phyloP scores from a whole-genome alignment of 2,888 invertebrate species.

The Melanchra persicariae region DNA sequence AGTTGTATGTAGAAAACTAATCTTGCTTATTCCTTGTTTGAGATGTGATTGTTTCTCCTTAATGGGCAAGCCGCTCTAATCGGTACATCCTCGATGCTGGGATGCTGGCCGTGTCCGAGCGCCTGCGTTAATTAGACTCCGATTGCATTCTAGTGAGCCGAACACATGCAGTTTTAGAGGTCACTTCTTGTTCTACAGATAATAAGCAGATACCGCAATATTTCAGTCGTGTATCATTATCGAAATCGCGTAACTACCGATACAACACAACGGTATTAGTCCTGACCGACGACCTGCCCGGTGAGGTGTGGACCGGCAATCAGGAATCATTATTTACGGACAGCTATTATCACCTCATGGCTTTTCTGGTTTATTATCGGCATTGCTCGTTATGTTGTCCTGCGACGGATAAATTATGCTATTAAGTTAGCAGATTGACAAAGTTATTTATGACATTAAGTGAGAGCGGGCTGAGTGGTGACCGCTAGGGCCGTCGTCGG shows the following conservation, averaged over 20 bases:
- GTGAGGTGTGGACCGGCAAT: conserved; percentile 87
- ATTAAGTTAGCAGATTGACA: conserved; percentile 91
- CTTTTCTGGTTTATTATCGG: conserved; percentile 90
- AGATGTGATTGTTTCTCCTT: conserved; percentile 89
- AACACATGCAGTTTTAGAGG: conserved; percentile 78
- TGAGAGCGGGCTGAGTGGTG: conserved; percentile 85
- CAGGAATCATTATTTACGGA: conserved; percentile 90
- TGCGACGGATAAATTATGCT: conserved; percentile 90
- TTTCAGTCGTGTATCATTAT: conserved; percentile 60
- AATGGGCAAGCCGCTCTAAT: conserved; percentile 85
- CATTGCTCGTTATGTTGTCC: conserved; percentile 90
- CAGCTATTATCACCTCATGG: conserved; percentile 90
- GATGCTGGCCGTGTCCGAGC: conserved; percentile 79
- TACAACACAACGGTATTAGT: conserved; percentile 63
- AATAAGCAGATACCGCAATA: conserved; percentile 60
- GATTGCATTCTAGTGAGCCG: conserved; percentile 82
- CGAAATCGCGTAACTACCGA: conserved; percentile 48
- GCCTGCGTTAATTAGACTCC: conserved; percentile 86
- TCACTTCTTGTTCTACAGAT: conserved; percentile 73
- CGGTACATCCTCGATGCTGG: conserved; percentile 85
- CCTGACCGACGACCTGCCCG: conserved; percentile 77
- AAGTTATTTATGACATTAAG: conserved; percentile 90
- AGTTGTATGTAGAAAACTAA: conserved; percentile 73
- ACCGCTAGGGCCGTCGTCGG: conserved; percentile 76
- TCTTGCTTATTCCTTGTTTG: conserved; percentile 84